Conservation (phyloP, 2,113 vertebrate genomes). For the Ictalurus furcatus region DNA sequence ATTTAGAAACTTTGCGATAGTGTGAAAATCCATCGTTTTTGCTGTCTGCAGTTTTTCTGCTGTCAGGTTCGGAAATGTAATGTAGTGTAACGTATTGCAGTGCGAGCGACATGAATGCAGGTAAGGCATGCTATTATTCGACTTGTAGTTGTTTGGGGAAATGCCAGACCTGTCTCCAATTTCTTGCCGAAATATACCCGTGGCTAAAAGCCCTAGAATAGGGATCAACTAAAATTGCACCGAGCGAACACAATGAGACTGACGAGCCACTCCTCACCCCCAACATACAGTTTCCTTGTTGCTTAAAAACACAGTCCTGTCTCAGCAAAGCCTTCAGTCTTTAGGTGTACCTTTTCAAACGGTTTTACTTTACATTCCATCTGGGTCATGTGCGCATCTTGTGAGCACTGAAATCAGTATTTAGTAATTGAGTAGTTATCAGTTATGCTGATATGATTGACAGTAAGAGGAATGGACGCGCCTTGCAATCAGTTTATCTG, state of each 20-base stretch:
- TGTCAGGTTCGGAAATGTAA: background rate
- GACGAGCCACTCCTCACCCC: background rate
- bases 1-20: background rate
- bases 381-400: background rate
- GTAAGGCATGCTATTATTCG: background rate
- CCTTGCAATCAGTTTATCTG: background rate
- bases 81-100: background rate
- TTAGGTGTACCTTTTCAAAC: background rate
- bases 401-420: background rate
- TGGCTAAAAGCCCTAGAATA: background rate
- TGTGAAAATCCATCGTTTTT: background rate
- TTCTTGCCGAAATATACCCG: background rate
- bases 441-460: background rate
- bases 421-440: background rate
- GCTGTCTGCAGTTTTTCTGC: conserved; percentile 3
- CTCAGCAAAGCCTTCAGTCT: background rate
- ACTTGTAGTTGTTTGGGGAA: background rate
- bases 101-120: background rate
- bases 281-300: background rate
- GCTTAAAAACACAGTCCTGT: background rate
- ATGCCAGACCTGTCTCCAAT: background rate
- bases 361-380: background rate
- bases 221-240: background rate
- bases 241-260: background rate
- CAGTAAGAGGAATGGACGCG: background rate